These are phyloP conservation scores for Aporrectodea caliginosa DNA, from an alignment of 1,140 invertebrate genomes.

Conservation along the genomic window DNA sequence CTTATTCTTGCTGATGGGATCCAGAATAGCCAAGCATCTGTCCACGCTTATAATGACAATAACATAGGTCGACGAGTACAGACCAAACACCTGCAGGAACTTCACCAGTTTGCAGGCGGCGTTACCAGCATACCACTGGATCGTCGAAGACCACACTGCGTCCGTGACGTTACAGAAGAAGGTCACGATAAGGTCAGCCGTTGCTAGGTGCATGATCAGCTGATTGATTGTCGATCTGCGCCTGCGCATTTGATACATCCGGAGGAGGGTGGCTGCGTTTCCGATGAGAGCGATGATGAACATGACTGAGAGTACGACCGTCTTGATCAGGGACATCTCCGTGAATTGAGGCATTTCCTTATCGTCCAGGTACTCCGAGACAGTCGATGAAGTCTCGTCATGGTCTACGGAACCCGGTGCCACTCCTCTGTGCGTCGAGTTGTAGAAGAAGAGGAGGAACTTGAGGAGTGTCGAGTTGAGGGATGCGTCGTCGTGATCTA, in stretches of 20 bases:
- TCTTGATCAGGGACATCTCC: constrained; percentile 60
- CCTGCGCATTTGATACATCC: constrained; percentile 62
- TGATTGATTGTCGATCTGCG: constrained; percentile 68
- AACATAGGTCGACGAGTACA: constrained; percentile 79
- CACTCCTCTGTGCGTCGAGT: neutral
- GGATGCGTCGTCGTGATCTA: neutral
- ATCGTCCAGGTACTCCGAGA: neutral
- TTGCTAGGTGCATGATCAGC: constrained; percentile 66
- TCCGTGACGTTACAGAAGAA: constrained; percentile 68
- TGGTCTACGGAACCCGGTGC: neutral
- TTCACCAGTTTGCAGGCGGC: constrained; percentile 75
- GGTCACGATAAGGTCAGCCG: constrained; percentile 72
- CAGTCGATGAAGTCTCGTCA: neutral
- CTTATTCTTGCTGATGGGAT: constrained; percentile 71
- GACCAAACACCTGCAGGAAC: constrained; percentile 72
- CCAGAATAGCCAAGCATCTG: constrained; percentile 71
- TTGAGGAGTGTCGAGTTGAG: constrained; percentile 1
- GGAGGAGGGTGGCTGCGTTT: constrained; percentile 71
- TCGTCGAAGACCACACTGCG: constrained; percentile 71
- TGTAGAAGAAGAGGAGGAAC: neutral
- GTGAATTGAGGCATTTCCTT: constrained; percentile 38
- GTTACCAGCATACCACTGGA: constrained; percentile 75
- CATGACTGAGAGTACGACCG: constrained; percentile 65
- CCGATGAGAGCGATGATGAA: constrained; percentile 69
- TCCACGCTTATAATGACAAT: constrained; percentile 77